A percentile compares a stretch with the other conserved stretches of the same genome.
Conservation (phyloP, 1,140 invertebrate genomes). For the Fragariocoptes setiger region DNA sequence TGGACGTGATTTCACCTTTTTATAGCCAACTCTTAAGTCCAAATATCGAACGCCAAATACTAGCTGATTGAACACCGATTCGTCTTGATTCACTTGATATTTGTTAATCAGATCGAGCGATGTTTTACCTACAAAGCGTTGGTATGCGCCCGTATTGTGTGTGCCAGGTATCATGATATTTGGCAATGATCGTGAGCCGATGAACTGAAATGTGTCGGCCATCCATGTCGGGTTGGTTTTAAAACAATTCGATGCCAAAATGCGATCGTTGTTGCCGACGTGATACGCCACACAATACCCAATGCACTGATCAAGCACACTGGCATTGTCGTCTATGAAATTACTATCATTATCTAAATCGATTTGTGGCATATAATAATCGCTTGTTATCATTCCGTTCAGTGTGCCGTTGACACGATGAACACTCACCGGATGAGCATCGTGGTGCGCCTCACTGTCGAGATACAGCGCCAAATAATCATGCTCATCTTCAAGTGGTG, state of each 20-base stretch:
- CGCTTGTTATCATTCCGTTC: not conserved
- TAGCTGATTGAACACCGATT: slow-evolving; percentile 15
- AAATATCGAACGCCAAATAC: slow-evolving; percentile 15
- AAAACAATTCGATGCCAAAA: slow-evolving; percentile 24
- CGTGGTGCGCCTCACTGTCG: not conserved
- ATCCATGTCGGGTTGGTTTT: slow-evolving; percentile 32
- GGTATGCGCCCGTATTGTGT: slow-evolving; percentile 27
- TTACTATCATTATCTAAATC: not conserved
- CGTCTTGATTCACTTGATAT: slow-evolving; percentile 14
- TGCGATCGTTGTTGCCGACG: no score
- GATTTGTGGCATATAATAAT: not conserved
- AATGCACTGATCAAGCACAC: not conserved
- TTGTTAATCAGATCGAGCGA: slow-evolving; percentile 1
- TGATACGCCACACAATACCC: not conserved
- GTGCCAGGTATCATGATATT: slow-evolving; percentile 28
- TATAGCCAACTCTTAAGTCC: slow-evolving; percentile 15
- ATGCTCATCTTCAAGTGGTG: not conserved
- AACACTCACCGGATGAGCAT: not conserved
- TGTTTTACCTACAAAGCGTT: slow-evolving; percentile 13
- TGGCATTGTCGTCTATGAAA: not conserved
- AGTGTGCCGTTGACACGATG: not conserved
- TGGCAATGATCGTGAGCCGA: slow-evolving; percentile 18
- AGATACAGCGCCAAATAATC: not conserved
- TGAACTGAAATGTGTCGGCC: slow-evolving; percentile 18
- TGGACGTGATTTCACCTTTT: slow-evolving; percentile 4